Conservation (phyloP, 1,140 invertebrate species). For the Sipha flava region DNA sequence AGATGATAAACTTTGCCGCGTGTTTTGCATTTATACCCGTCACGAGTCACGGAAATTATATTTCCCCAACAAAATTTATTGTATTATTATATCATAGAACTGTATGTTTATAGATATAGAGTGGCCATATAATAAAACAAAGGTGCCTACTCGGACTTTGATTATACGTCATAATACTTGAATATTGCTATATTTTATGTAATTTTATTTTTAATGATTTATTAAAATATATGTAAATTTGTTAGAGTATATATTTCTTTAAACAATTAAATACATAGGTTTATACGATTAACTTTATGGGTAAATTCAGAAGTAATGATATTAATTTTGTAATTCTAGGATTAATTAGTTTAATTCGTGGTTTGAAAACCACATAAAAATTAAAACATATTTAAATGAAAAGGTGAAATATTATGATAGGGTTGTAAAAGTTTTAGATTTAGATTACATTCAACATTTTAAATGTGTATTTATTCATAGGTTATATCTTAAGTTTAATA, state of each 20-base stretch:
- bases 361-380: background rate
- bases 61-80: background rate
- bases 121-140: background rate
- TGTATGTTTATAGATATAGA: background rate
- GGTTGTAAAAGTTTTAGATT: background rate
- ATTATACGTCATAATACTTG: background rate
- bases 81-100: background rate
- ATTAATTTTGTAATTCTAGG: background rate
- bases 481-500: background rate
- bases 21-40: conserved; percentile 1
- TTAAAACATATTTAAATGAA: too few species aligned
- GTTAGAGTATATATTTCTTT: too few species aligned
- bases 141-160: background rate
- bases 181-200: background rate
- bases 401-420: too few species aligned
- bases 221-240: too few species aligned
- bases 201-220: background rate
- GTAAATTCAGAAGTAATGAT: background rate
- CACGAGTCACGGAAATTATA: background rate
- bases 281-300: too few species aligned
- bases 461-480: background rate
- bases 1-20: background rate
- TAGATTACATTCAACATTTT: background rate
- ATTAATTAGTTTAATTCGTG: background rate
- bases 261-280: too few species aligned